phyloP scores from a whole-genome alignment of 64 coral and sea anemone species.

The Pocillopora damicornis region DNA sequence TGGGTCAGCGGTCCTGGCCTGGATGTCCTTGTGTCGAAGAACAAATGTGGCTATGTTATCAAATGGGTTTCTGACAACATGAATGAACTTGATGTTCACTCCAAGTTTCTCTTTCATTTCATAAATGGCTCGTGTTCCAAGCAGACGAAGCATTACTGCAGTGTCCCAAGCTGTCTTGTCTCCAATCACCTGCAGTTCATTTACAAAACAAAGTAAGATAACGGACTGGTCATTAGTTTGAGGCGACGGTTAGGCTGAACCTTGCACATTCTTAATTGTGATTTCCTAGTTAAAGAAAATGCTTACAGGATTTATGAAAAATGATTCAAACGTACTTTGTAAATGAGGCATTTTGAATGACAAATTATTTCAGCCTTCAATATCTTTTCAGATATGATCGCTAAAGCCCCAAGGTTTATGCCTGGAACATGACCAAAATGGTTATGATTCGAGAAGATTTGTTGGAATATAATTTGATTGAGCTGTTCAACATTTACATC shows the following conservation, averaged over 20 bases:
- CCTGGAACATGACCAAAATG: too few relatives aligned
- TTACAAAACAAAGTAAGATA: neutral
- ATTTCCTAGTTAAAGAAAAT: too few relatives aligned
- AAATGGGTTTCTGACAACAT: neutral
- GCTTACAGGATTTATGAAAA: too few relatives aligned
- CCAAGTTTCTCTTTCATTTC: neutral
- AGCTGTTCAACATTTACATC: too few relatives aligned
- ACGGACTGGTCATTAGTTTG: neutral
- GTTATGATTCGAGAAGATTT: too few relatives aligned
- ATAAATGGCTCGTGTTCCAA: neutral
- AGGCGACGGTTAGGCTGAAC: neutral
- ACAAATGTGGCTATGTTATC: neutral
- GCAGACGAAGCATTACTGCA: neutral
- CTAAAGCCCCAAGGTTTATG: too few relatives aligned
- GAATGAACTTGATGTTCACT: neutral
- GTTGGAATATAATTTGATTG: too few relatives aligned
- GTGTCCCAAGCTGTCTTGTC: conserved; percentile 1
- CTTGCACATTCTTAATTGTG: too few relatives aligned
- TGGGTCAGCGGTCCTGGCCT: neutral
- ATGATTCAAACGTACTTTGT: too few relatives aligned
- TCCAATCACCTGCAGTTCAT: neutral
- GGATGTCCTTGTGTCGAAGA: neutral
- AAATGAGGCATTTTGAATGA: too few relatives aligned
- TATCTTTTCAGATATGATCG: too few relatives aligned
- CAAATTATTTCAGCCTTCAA: too few relatives aligned